Base-by-base conservation (phyloP, 2,113 vertebrate species). In the Raphicerus campestris region DNA sequence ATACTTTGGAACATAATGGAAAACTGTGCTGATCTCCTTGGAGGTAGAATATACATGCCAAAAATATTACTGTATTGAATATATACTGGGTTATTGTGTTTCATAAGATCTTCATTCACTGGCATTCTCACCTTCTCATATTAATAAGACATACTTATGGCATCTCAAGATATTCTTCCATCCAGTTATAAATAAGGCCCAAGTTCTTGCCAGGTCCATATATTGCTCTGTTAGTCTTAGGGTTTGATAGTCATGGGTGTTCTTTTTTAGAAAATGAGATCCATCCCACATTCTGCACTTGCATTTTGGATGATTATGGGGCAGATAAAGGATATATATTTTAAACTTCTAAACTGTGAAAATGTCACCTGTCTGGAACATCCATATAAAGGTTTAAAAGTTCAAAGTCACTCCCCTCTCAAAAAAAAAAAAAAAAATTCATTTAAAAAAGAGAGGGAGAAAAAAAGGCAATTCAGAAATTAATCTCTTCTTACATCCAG, bases 261-360 rank as follows among this genome's bases (percentile, higher is more conserved):
- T 55, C 32, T 55, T 94, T 86, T 10, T 28, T 83, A 24, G 24
- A 82, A 89, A 94, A 94, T 89, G 77, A 75, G 56, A 75, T 42
- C 73, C 53, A 26, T 3, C 56, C 7, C 24, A 63, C 0, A 0
- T 39, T 87, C 28, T 53, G 10, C 9, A 42, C 26, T 87, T 86
- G 42, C 55, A 32, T 30, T 93, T 94, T 87, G 20, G 24, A n/a
- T 87, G 24, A 51, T 9, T 66, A 15, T 26, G 42, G n/a, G 20
- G 56, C 70, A 89, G 61, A 47, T 87, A n/a, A 96, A 96, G 35
- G 56, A 53, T 35, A 10, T 20, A 49, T 10, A 93, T 90, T 60
- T n/a, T 94, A 80, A 94, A 88, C 14, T 84, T 95, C 84, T 30
- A 75, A 49, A 61, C 11, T 93, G 61, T 92, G 39, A 87, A 94